Percentiles rank a stretch among this genome's conserved stretches.
Conservation (phyloP, 2,888 invertebrate genomes). For the Gymnosoma rotundatum region DNA sequence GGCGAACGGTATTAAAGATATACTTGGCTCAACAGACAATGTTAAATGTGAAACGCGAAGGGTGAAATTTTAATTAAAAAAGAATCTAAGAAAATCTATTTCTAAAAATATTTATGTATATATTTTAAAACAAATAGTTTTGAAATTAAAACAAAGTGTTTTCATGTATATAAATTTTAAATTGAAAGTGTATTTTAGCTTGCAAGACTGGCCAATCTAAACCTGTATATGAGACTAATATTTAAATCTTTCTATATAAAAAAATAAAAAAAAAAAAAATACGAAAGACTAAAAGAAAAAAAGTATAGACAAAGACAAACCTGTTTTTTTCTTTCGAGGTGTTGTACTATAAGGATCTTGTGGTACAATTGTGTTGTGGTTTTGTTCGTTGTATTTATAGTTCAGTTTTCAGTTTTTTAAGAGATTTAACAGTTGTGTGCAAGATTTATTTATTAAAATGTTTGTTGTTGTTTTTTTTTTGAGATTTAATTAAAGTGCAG, state of each 20-base stretch:
- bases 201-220: constrained; percentile 57
- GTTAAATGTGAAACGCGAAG: constrained; percentile 51
- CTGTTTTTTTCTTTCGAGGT: constrained; percentile 79
- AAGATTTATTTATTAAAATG: constrained; percentile 37
- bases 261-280: constrained; percentile 23
- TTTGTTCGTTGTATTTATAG: constrained; percentile 65
- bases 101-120: background rate
- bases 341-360: constrained; percentile 81
- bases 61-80: constrained; percentile 48
- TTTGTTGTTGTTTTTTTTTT: constrained; percentile 18
- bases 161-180: background rate
- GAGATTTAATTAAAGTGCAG: constrained; percentile 60
- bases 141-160: background rate
- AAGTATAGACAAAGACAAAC: constrained; percentile 75
- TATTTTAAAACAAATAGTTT: too few species aligned
- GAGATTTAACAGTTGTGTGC: constrained; percentile 66
- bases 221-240: constrained; percentile 17
- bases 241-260: background rate
- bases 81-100: constrained; percentile 30
- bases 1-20: constrained; percentile 7
- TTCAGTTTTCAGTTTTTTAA: constrained; percentile 56
- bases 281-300: constrained; percentile 30
- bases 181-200: constrained; percentile 28
- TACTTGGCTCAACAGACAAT: constrained; percentile 22
- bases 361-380: constrained; percentile 73